Evolutionary conservation across 1,140 invertebrate genomes (phyloP), one percentile per base, ranked within the genome.

Genomic region (Cydia pomonella): DNA sequence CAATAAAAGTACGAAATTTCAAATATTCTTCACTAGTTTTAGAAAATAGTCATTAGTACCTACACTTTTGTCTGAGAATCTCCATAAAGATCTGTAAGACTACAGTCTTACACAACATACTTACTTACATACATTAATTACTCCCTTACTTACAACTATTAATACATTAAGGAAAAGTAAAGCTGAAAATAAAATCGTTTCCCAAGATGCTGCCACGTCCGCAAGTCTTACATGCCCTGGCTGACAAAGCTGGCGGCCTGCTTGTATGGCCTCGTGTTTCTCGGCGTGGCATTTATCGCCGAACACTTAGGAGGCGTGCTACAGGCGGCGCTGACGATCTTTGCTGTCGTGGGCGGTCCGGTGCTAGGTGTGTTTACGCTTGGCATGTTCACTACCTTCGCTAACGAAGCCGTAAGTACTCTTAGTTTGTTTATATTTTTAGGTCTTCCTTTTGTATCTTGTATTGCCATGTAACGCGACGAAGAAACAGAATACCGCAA

Each of bases 291-390:
- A 2, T 97, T 97, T 82, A 33, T 97, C n/a, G 95, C 96, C 3
- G 95, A 97, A 77, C 91, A 94, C 38, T 90, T 98, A 38, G 96
- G 96, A 1, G 96, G 96, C 2, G 86, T 98, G 9, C 90, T 97
- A 5, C 94, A 97, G 93, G 95, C 95, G 1, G 94, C 96, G 7
- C 88, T 97, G 18, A 96, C 96, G 1, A 96, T 97, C 76, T 97
- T 97, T 83, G 96, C 97, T 25, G 95, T 97, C 18, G 94, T 97
- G 29, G 97, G 97, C 7, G 97, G 97, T 16, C 97, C 97, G 1
- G 87, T 97, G 25, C 87, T 97, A 18, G 97, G 95, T 0, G 85
- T 97, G n/a, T 97, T 97, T 83, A 95, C 96, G 0, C 88, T 97
- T 2, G 97, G 97, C 74, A 97, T 97, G 95, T 94, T 96, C 75